These are phyloP conservation scores for Eubasilissa regina DNA, from an alignment of 1,140 invertebrate genomes.

Conservation along the genomic window DNA sequence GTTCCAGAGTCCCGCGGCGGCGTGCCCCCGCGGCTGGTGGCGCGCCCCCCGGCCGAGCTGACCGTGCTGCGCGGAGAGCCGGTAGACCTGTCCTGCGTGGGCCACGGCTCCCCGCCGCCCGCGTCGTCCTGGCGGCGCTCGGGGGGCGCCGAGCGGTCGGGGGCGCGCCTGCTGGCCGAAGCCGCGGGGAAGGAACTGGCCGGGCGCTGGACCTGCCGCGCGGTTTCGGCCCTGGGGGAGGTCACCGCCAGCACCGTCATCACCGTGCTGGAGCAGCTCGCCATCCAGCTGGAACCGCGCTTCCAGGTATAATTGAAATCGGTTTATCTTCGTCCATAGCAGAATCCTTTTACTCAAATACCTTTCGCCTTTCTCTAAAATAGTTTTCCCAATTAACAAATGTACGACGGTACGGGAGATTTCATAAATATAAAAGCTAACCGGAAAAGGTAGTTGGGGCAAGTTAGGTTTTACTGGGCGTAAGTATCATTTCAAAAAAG, in stretches of 20 bases:
- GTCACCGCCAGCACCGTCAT: constrained; percentile 37
- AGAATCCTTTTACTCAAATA: not conserved
- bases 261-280: constrained; percentile 41
- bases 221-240: constrained; percentile 49
- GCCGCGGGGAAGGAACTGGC: constrained; percentile 3
- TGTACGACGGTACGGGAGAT: too few species aligned
- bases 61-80: constrained; percentile 76
- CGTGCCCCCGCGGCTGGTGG: constrained; percentile 77
- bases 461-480: too few species aligned
- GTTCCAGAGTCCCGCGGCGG: constrained; percentile 73
- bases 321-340: not conserved
- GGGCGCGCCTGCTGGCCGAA: constrained; percentile 28
- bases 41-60: constrained; percentile 75
- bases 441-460: too few species aligned
- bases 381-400: too few species aligned
- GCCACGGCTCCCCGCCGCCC: constrained; percentile 81
- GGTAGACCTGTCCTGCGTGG: constrained; percentile 79
- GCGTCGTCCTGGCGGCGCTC: constrained; percentile 73
- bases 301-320: too few species aligned
- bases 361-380: not conserved
- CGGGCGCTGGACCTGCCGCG: constrained; percentile 53
- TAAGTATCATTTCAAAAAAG: not conserved
- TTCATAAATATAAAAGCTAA: too few species aligned
- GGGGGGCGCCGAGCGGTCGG: constrained; percentile 5
- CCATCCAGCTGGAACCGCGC: constrained; percentile 36